Percentiles rank a stretch among this genome's conserved stretches.
phyloP scores from a whole-genome alignment of 2,888 invertebrate genomes.

The Mesochorus sp. region DNA sequence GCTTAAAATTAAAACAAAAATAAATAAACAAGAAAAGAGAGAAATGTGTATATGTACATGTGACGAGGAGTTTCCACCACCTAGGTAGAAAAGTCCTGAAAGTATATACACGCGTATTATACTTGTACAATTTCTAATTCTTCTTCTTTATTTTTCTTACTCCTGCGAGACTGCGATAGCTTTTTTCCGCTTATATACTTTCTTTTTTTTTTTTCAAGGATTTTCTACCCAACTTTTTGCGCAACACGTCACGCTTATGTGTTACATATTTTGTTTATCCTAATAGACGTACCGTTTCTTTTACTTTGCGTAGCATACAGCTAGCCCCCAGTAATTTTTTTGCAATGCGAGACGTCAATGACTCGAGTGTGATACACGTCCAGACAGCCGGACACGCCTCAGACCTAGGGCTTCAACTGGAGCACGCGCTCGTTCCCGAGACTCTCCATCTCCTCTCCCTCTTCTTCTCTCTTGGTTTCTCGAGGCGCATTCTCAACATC shows the following conservation, averaged over 20 bases:
- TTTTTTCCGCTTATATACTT: slow-evolving; percentile 8
- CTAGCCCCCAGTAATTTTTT: slow-evolving; percentile 42
- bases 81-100: slow-evolving; percentile 1
- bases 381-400: slow-evolving; percentile 64
- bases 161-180: neutral
- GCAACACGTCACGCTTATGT: neutral
- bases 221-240: neutral
- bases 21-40: no score
- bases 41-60: neutral
- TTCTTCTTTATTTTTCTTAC: neutral
- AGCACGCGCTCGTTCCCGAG: slow-evolving; percentile 68
- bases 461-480: slow-evolving; percentile 29
- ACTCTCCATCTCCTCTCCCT: slow-evolving; percentile 43
- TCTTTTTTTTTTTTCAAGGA: neutral
- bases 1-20: no score
- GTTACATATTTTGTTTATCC: slow-evolving; percentile 20
- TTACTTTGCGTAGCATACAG: slow-evolving; percentile 3
- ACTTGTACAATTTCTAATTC: slow-evolving; percentile 45
- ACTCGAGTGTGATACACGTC: slow-evolving; percentile 71
- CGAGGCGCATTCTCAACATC: slow-evolving; percentile 36
- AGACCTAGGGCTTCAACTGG: slow-evolving; percentile 77
- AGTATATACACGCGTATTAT: slow-evolving; percentile 22
- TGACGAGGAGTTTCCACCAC: no score
- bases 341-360: slow-evolving; percentile 68
- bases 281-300: neutral